Percentiles rank a stretch among this genome's conserved stretches.
Conservation (phyloP, 2,113 vertebrate genomes). For the Anolis carolinensis region DNA sequence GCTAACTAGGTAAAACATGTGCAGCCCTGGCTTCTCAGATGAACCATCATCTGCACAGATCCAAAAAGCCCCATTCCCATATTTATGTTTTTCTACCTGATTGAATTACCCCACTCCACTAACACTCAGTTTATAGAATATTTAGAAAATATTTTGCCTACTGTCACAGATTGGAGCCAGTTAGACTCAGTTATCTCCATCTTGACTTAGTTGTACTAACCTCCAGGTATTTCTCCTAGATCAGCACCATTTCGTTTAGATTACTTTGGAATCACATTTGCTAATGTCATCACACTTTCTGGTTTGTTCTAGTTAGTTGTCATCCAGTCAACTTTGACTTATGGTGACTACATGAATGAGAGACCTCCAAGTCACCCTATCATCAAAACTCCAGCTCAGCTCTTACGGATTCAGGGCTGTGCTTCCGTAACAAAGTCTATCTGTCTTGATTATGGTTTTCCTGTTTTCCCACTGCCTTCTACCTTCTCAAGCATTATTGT, state of each 20-base stretch:
- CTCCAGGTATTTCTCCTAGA: background rate
- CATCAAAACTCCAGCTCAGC: too few species aligned
- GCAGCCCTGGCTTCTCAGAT: background rate
- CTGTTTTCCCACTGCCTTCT: too few species aligned
- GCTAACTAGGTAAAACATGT: background rate
- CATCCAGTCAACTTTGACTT: too few species aligned
- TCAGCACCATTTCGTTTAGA: background rate
- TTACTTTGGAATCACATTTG: background rate
- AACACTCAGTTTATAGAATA: background rate
- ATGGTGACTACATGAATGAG: too few species aligned
- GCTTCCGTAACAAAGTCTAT: too few species aligned
- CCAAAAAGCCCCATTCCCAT: background rate
- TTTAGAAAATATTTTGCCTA: background rate
- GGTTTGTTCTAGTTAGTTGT: background rate
- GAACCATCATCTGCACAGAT: background rate
- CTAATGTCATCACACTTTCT: background rate
- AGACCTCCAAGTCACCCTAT: too few species aligned
- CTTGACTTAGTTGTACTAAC: background rate
- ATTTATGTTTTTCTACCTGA: background rate
- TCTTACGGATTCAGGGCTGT: too few species aligned
- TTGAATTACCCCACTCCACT: background rate
- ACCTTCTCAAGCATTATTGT: too few species aligned
- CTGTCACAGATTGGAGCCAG: background rate
- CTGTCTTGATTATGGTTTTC: too few species aligned
- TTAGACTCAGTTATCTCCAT: background rate